These are phyloP conservation scores for Acinonyx jubatus DNA, from an alignment of 2,113 vertebrate genomes.

Conservation along the genomic window DNA sequence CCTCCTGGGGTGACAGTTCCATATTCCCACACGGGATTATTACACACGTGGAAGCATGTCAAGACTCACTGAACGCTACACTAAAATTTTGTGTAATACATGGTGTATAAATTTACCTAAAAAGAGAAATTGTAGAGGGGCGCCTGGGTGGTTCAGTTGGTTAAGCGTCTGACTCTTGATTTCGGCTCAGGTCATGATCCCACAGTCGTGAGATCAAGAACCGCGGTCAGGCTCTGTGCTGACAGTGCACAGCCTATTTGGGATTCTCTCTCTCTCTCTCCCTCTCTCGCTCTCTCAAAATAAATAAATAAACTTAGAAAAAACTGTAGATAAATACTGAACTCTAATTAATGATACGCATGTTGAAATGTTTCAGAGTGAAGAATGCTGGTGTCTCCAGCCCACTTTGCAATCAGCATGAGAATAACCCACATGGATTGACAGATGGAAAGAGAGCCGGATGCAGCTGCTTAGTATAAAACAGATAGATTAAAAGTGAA, in stretches of 20 bases:
- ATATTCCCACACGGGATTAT: no score
- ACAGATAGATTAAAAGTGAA: background rate
- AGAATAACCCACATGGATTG: background rate
- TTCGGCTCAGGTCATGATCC: no score
- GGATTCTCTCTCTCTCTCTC: no score
- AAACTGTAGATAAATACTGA: background rate
- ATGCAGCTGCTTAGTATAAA: background rate
- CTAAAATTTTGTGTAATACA: background rate
- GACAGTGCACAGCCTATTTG: no score
- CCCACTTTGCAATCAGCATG: background rate
- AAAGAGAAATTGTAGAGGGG: background rate
- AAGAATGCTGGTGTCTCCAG: background rate
- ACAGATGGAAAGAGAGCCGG: background rate
- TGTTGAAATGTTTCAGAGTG: background rate
- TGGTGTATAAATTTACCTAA: background rate
- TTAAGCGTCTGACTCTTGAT: no score
- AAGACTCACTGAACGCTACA: background rate
- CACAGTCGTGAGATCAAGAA: no score
- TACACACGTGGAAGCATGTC: background rate
- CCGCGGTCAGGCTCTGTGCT: no score
- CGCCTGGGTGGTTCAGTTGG: no score
- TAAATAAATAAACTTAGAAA: background rate
- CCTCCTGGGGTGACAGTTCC: background rate
- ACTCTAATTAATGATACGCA: background rate
- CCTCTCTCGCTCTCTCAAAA: no score